phyloP scores from a whole-genome alignment of 2,888 invertebrate genomes.

The Cheilosia scutellata region DNA sequence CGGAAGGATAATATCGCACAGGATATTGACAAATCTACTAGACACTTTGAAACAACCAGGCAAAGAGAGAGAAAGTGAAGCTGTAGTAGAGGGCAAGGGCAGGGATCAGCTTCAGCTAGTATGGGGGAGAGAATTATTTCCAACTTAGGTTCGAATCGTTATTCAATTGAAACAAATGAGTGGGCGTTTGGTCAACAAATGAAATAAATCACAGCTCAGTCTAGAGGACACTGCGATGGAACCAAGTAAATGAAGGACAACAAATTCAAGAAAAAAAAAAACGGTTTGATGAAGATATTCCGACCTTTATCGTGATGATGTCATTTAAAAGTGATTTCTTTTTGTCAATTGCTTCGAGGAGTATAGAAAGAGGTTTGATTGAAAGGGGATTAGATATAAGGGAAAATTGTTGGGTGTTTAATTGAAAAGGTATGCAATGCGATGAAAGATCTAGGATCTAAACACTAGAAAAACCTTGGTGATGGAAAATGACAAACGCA shows the following conservation, averaged over 20 bases:
- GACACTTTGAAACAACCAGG: conserved; percentile 59
- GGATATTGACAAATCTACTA: conserved; percentile 74
- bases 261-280: conserved; percentile 23
- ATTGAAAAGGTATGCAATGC: neutral
- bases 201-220: conserved; percentile 66
- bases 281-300: conserved; percentile 3
- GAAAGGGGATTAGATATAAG: neutral
- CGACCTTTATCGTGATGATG: conserved; percentile 43
- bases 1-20: conserved; percentile 70
- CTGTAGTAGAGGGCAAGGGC: too few species aligned
- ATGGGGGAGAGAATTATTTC: conserved; percentile 43
- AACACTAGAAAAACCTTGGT: too few species aligned
- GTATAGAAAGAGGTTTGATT: neutral
- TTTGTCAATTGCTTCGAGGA: conserved; percentile 20
- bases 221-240: conserved; percentile 31
- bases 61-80: conserved; percentile 9
- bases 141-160: conserved; percentile 65
- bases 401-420: too few species aligned
- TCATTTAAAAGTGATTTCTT: conserved; percentile 58
- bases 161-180: conserved; percentile 74
- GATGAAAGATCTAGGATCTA: neutral
- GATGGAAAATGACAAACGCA: too few species aligned
- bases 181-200: conserved; percentile 74
- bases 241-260: neutral
- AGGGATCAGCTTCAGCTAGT: neutral